Evolutionary conservation across 2,797 vertebrate genomes (phyloP).

Genomic region (Ctenopoma multispine): DNA sequence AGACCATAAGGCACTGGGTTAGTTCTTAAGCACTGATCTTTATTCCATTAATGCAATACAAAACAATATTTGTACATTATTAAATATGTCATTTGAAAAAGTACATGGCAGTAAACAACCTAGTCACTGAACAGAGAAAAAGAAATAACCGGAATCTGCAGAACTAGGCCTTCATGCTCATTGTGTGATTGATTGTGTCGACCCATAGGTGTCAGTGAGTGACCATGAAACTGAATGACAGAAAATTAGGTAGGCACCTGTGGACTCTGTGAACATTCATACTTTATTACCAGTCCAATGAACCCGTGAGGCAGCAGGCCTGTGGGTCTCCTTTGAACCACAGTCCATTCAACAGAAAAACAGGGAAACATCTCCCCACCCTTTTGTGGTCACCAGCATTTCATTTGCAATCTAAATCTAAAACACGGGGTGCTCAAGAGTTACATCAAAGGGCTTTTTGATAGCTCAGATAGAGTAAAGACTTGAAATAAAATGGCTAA

Average conservation of each 20-base stretch:
- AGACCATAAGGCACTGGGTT: not conserved
- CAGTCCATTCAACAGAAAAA: conserved; percentile 63
- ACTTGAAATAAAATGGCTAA: conserved; percentile 78
- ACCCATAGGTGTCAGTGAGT: conserved; percentile 50
- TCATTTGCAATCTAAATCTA: conserved; percentile 78
- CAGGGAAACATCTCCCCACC: conserved; percentile 55
- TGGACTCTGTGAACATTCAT: conserved; percentile 45
- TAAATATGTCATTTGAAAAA: not conserved
- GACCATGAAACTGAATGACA: conserved; percentile 41
- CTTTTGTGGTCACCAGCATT: conserved; percentile 65
- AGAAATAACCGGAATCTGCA: not conserved
- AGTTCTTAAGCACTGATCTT: not conserved
- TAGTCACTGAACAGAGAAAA: not conserved
- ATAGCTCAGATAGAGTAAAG: conserved; percentile 67
- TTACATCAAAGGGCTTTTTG: conserved; percentile 77
- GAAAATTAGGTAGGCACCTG: conserved; percentile 32
- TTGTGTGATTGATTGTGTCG: conserved; percentile 24
- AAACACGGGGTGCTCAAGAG: conserved; percentile 63
- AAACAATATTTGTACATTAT: not conserved
- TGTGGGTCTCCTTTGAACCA: conserved; percentile 72
- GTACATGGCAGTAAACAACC: not conserved
- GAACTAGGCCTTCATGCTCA: not conserved
- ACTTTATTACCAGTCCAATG: conserved; percentile 41
- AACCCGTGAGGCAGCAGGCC: conserved; percentile 58
- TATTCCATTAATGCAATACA: not conserved